Conservation (phyloP, 2,113 vertebrate genomes). For the Psittacula cyanocephala region DNA sequence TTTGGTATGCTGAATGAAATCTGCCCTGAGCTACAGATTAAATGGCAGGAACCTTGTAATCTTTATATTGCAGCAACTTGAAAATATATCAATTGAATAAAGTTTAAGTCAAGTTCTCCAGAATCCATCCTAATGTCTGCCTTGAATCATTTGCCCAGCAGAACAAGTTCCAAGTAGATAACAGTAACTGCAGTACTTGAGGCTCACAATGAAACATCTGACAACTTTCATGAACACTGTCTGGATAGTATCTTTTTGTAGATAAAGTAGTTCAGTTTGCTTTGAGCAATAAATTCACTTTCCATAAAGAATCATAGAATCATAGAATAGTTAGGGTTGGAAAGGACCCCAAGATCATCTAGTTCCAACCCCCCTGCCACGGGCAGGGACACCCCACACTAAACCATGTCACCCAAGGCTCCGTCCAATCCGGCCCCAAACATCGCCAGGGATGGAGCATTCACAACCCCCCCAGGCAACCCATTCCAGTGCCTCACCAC, state of each 20-base stretch:
- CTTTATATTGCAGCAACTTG: neutral
- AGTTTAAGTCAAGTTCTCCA: neutral
- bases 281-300: slow-evolving; percentile 48
- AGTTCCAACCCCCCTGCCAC: too few species aligned
- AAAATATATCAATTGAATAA: neutral
- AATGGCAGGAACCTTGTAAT: neutral
- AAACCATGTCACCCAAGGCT: too few species aligned
- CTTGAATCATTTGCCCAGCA: slow-evolving; percentile 19
- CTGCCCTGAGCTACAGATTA: neutral
- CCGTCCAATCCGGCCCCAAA: too few species aligned
- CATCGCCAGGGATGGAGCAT: too few species aligned
- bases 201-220: neutral
- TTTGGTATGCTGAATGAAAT: neutral
- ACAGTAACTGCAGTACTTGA: neutral
- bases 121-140: neutral
- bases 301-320: neutral
- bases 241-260: neutral
- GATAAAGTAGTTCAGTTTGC: slow-evolving; percentile 11
- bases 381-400: too few species aligned
- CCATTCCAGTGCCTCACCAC: too few species aligned
- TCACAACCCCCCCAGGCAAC: too few species aligned
- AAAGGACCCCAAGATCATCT: too few species aligned
- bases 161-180: neutral
- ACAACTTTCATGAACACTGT: neutral
- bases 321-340: too few species aligned